Conservation (phyloP, 2,113 vertebrate species). For the Dicentrarchus labrax region DNA sequence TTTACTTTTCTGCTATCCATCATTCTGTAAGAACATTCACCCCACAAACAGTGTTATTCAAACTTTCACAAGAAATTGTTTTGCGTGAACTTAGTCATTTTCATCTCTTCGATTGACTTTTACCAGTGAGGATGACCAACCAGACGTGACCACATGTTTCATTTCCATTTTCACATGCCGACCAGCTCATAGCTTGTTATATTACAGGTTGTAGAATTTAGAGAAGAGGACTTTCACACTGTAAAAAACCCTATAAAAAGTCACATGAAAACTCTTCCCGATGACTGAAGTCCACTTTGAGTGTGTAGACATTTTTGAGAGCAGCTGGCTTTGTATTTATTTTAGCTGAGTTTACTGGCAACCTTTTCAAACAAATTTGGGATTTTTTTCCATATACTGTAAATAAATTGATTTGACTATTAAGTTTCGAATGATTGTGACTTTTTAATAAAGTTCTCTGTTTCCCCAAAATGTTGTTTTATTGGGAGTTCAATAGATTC, state of each 20-base stretch:
- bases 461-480: too few relatives aligned
- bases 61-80: constrained; percentile 36
- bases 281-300: background rate
- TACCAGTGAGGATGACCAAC: constrained; percentile 32
- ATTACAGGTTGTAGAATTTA: background rate
- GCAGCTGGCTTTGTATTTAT: background rate
- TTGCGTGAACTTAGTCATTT: constrained; percentile 29
- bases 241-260: constrained; percentile 10
- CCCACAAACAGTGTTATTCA: constrained; percentile 24
- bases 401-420: constrained; percentile 7
- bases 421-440: background rate
- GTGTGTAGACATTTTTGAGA: background rate
- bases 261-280: background rate
- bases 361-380: too few relatives aligned
- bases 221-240: background rate
- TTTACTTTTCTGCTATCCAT: constrained; percentile 2
- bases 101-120: constrained; percentile 43
- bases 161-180: background rate
- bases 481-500: too few relatives aligned
- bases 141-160: background rate
- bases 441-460: background rate
- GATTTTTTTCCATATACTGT: background rate
- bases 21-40: background rate
- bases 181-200: background rate
- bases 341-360: background rate